Percentiles rank a stretch among this genome's conserved stretches.
Conservation (phyloP, 2,797 vertebrate species). For the Sitta carolinensis region DNA sequence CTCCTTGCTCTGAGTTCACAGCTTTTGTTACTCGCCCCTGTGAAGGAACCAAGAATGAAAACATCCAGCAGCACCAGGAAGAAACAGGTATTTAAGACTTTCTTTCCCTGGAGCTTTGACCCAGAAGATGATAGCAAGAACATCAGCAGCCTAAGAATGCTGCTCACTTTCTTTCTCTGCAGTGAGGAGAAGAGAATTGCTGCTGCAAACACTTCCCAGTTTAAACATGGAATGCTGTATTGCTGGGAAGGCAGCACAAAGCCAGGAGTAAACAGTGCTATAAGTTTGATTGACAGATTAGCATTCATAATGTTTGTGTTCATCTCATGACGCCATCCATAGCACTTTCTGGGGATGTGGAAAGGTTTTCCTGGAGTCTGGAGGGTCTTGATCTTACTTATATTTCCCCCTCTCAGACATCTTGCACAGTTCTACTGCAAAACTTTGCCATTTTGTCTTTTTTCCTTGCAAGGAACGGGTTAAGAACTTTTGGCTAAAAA, state of each 20-base stretch:
- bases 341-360: neutral
- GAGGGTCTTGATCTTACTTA: neutral
- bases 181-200: neutral
- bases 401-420: neutral
- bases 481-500: neutral
- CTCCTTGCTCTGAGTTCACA: neutral
- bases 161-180: neutral
- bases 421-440: neutral
- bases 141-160: neutral
- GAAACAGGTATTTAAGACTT: neutral
- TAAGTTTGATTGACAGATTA: neutral
- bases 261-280: neutral
- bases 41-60: neutral
- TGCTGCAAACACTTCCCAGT: neutral
- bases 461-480: neutral
- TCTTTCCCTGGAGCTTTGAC: neutral
- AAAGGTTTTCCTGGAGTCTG: neutral
- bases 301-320: fast-evolving
- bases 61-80: neutral
- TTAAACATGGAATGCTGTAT: fast-evolving
- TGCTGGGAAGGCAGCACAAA: neutral
- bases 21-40: neutral
- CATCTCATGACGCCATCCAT: fast-evolving
- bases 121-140: neutral
- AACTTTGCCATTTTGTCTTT: neutral